Percentiles rank a stretch among this genome's conserved stretches.
Conservation (phyloP, 1,140 invertebrate genomes). For the Doryteuthis pealeii region DNA sequence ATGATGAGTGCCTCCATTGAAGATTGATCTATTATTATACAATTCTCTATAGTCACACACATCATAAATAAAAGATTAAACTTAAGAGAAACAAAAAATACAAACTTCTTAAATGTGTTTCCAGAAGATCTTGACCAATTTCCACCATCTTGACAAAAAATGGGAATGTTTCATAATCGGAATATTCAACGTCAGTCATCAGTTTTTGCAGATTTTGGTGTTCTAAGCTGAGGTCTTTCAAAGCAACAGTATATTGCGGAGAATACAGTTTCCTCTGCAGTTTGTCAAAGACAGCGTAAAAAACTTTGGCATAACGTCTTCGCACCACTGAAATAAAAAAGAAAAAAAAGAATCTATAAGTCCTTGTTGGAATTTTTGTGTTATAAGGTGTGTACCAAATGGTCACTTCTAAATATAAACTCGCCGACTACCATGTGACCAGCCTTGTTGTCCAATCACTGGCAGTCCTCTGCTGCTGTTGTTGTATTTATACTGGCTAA, state of each 20-base stretch:
- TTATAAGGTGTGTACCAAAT: no score
- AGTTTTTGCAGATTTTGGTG: slow-evolving; percentile 27
- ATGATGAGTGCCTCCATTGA: no score
- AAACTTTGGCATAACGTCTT: slow-evolving; percentile 17
- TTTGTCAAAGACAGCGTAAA: slow-evolving; percentile 18
- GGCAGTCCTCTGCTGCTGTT: no score
- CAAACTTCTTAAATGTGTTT: slow-evolving; percentile 22
- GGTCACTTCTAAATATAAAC: no score
- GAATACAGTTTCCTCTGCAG: slow-evolving; percentile 13
- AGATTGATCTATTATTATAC: no score
- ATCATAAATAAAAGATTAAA: no score
- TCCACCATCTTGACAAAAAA: slow-evolving; percentile 28
- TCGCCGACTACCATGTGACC: no score
- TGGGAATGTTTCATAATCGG: slow-evolving; percentile 20
- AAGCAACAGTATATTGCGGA: slow-evolving; percentile 18
- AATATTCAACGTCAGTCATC: slow-evolving; percentile 18
- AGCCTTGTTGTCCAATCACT: no score
- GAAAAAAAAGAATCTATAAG: neutral
- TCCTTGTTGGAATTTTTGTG: no score
- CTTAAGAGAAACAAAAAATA: neutral
- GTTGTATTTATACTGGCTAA: no score
- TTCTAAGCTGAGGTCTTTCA: slow-evolving; percentile 19
- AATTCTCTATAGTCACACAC: no score
- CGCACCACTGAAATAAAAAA: slow-evolving; percentile 18
- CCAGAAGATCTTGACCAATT: slow-evolving; percentile 17